Conservation (phyloP, 2,113 vertebrate genomes). For the Anhinga anhinga region DNA sequence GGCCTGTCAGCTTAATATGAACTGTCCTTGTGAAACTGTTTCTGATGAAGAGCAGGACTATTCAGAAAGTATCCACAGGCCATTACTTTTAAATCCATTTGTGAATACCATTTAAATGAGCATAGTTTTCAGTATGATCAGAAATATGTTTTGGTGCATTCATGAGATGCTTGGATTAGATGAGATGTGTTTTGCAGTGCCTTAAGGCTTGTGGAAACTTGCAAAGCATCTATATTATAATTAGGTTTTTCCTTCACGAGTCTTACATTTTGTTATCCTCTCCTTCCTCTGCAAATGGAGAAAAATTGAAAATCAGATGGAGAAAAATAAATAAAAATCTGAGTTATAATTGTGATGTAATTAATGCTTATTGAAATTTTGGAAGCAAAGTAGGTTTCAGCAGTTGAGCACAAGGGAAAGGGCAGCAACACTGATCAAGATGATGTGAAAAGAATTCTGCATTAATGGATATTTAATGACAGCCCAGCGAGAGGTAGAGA, state of each 20-base stretch:
- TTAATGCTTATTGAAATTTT: not conserved
- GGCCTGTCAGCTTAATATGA: not conserved
- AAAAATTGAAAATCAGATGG: not conserved
- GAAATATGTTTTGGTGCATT: conserved; percentile 19
- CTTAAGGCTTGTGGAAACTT: conserved; percentile 13
- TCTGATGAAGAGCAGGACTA: not conserved
- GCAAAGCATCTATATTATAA: not conserved
- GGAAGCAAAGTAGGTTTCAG: not conserved
- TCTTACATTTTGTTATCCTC: not conserved
- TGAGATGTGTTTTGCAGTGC: not conserved
- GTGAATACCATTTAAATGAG: conserved; percentile 1
- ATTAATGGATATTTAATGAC: conserved; percentile 19
- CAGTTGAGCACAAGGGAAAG: not conserved
- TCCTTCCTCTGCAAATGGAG: not conserved
- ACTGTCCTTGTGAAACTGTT: not conserved
- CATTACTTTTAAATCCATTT: conserved; percentile 18
- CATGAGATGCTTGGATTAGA: not conserved
- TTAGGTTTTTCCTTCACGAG: conserved; percentile 6
- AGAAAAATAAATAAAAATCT: not conserved
- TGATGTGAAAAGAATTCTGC: not conserved
- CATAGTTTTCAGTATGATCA: not conserved
- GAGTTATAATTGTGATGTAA: not conserved
- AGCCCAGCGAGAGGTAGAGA: not conserved
- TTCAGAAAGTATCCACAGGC: conserved; percentile 13
- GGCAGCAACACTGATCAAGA: not conserved